Base-by-base conservation (phyloP, 2,888 invertebrate species). In the Cosmia pyralina region DNA sequence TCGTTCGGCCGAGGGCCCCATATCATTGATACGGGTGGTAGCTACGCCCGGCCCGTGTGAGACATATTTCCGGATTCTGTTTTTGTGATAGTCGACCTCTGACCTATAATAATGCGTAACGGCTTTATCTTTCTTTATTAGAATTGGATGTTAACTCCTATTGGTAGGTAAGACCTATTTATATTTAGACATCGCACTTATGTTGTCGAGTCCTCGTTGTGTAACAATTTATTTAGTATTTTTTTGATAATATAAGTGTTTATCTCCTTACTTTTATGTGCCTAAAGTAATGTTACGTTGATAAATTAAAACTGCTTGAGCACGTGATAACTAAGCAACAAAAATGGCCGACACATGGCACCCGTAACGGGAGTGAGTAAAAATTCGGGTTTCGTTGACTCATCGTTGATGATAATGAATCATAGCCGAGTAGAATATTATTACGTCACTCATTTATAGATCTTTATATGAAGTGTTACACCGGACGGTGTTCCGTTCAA, bases 381-480 rank as follows among this genome's bases (percentile, higher is more conserved):
- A 70, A 72, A 69, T 66, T 82, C n/a, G 58, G 59, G 52, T 63
- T 66, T 67, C 48, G 66, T 69, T 85, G 84, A 85, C 68, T 85
- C 85, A 85, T 79, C 59, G 58, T 48, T 69, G 71, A 77, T 77
- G 77, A 85, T 69, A 69, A 77, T 79, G 77, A 85, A 83, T 85
- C 75, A 72, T 72, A 77, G 48, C 67, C 17, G 28, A 58, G 55
- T 65, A 53, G 38, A 77, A 75, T 79, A 71, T 62, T 53, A 69
- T 80, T 58, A 68, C 48, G 68, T 76, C 59, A 75, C 38, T 50
- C 13, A 41, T 65, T 66, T 48, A 22, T 59, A 57, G n/a, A 71
- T 19, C 13, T 69, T 52, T 46, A 53, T 72, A 60, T 69, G 82
- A 81, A 77, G 53, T 63, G 34, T 70, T 60, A 69, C 41, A 69